Evolutionary conservation across 2,888 invertebrate species (phyloP), one percentile per base, ranked within the genome.

Genomic region (Argyresthia goedartella): DNA sequence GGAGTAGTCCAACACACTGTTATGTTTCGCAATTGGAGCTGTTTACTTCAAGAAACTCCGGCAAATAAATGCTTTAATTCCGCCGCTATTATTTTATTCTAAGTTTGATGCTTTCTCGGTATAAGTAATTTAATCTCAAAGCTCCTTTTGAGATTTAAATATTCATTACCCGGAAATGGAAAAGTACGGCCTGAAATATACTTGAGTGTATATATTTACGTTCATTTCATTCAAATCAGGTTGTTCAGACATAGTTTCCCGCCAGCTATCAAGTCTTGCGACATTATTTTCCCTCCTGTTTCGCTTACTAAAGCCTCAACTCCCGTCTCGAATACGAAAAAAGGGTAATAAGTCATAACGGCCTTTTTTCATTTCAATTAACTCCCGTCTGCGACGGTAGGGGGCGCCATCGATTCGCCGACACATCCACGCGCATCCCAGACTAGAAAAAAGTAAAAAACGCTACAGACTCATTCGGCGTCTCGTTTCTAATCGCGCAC

Each of bases 391-490:
- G 47, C 47, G 47, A 47, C 52, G 8, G 41, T 11, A 16, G 47
- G 47, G 42, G 25, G 14, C 48, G 41, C 10, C 54, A 57, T 57
- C 54, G 53, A 56, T 58, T 53, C 53, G 55, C 54, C 53, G 60
- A 61, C 60, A 67, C 64, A 64, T 62, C 61, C 53, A 35, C 11
- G 44, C 25, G 35, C 34, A 14, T 25, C 63, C 76, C 81, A 82
- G 85, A 85, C 85, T 86, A 84, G 85, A 76, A 84, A 85, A 79
- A 78, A 76, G 76, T 74, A 78, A 79, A 85, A 82, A 80, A 77
- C 72, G 67, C 78, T 79, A 76, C 80, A 81, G 80, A 73, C 80
- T 81, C 84, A 81, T 81, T 81, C 70, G 47, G 47, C 76, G 80
- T 80, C 82, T 80, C 81, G 73, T 73, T 82, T 81, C 85, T 86